These are phyloP conservation scores for Ciona savignyi DNA, from an alignment of 23 tunicate genomes.

Conservation along the genomic window DNA sequence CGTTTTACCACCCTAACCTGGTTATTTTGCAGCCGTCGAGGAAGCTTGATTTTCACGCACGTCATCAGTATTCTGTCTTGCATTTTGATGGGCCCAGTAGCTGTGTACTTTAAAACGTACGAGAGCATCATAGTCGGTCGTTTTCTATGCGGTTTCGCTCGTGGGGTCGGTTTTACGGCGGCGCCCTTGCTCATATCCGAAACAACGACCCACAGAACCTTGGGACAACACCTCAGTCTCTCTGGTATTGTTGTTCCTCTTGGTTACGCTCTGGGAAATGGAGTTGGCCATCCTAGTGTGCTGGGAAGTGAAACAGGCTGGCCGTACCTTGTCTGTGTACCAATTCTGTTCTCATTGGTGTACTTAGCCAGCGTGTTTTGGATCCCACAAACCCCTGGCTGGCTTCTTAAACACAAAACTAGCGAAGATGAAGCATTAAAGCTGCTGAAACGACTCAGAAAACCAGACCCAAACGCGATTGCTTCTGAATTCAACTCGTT, in stretches of 20 bases:
- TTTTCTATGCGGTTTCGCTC: conserved; percentile 33
- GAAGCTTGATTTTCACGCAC: conserved; percentile 19
- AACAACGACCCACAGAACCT: conserved; percentile 2
- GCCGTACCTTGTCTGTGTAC: conserved; percentile 16
- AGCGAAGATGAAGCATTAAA: background rate
- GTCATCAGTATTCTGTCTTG: conserved; percentile 7
- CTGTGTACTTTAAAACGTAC: conserved; percentile 13
- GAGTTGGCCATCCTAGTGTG: conserved; percentile 3
- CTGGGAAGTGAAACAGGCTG: conserved; percentile 9
- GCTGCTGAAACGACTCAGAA: background rate
- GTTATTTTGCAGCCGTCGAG: conserved; percentile 25
- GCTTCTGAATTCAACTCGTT: background rate
- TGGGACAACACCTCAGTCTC: conserved; percentile 14
- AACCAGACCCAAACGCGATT: background rate
- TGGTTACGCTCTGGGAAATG: conserved; percentile 15
- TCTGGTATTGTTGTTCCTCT: conserved; percentile 1
- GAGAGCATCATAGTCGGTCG: conserved; percentile 34
- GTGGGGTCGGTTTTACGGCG: conserved; percentile 25
- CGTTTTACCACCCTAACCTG: too few relatives aligned
- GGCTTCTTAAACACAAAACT: conserved; percentile 1
- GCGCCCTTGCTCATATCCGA: conserved; percentile 23
- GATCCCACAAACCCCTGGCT: conserved; percentile 32
- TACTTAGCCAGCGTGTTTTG: conserved; percentile 10
- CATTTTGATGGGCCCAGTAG: conserved; percentile 27
- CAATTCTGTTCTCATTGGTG: conserved; percentile 17